phyloP scores from a whole-genome alignment of 2,888 invertebrate species.

The Rosalia funebris region DNA sequence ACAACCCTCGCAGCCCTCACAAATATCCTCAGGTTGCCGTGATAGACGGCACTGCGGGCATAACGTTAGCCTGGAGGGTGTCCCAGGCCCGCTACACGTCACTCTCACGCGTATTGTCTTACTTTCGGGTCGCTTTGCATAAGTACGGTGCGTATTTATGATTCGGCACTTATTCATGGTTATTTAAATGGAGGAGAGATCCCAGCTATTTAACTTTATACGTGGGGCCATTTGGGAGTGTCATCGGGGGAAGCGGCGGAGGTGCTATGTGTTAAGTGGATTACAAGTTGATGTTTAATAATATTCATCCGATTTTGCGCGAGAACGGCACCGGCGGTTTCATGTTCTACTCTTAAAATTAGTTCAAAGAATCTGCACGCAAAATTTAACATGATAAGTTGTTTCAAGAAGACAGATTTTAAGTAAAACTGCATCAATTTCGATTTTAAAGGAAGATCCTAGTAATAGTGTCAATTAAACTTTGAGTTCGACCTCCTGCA shows the following conservation, averaged over 20 bases:
- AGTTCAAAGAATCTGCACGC: no score
- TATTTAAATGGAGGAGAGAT: conserved; percentile 46
- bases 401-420: no score
- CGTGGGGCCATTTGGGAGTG: neutral
- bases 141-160: conserved; percentile 44
- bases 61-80: conserved; percentile 28
- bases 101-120: conserved; percentile 34
- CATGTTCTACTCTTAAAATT: no score
- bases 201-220: neutral
- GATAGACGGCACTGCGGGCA: conserved; percentile 36
- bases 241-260: neutral
- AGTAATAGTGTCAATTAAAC: no score
- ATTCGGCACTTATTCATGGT: conserved; percentile 52
- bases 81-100: conserved; percentile 40
- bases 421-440: no score
- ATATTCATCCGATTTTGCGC: no score
- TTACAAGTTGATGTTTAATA: no score
- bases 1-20: conserved; percentile 20
- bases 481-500: no score
- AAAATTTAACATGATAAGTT: no score
- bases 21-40: conserved; percentile 38
- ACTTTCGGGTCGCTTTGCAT: conserved; percentile 20
- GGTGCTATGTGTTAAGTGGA: no score
- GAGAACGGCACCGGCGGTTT: no score
- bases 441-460: no score